These are phyloP conservation scores for Aleiodes alternator DNA, from an alignment of 2,888 invertebrate species.

Conservation along the genomic window DNA sequence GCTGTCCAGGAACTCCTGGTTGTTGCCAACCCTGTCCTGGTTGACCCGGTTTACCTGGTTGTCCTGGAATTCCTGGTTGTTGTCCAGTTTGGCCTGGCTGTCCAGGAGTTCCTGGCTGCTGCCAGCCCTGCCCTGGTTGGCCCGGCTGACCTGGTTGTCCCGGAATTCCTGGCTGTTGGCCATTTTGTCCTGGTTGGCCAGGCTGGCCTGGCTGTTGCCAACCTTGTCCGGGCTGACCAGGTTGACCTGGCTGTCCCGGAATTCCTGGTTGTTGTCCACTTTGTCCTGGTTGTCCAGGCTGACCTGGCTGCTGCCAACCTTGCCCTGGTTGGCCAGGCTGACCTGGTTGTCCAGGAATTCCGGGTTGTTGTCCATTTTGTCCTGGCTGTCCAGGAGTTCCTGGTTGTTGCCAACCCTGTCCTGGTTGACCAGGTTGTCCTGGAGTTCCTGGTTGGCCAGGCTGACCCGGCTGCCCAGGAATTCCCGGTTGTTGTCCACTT, in stretches of 20 bases:
- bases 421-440: conserved; percentile 11
- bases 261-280: conserved; percentile 6
- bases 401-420: conserved; percentile 1
- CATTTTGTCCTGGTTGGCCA: conserved; percentile 45
- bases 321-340: not conserved
- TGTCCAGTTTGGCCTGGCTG: conserved; percentile 10
- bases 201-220: conserved; percentile 3
- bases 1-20: conserved; percentile 21
- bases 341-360: conserved; percentile 3
- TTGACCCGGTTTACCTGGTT: conserved; percentile 31
- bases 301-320: not conserved
- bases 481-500: not conserved
- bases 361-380: not conserved
- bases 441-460: conserved; percentile 22
- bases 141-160: not conserved
- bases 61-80: conserved; percentile 37
- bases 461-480: not conserved
- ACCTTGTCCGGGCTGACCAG: not conserved
- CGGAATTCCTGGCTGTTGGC: conserved; percentile 45
- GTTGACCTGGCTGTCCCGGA: conserved; percentile 19
- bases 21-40: not conserved
- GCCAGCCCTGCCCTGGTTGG: conserved; percentile 36
- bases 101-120: conserved; percentile 48
- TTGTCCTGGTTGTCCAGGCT: conserved; percentile 22
- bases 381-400: conserved; percentile 14